Evolutionary conservation across 2,797 vertebrate genomes (phyloP).

Genomic region (Peromyscus nudipes): DNA sequence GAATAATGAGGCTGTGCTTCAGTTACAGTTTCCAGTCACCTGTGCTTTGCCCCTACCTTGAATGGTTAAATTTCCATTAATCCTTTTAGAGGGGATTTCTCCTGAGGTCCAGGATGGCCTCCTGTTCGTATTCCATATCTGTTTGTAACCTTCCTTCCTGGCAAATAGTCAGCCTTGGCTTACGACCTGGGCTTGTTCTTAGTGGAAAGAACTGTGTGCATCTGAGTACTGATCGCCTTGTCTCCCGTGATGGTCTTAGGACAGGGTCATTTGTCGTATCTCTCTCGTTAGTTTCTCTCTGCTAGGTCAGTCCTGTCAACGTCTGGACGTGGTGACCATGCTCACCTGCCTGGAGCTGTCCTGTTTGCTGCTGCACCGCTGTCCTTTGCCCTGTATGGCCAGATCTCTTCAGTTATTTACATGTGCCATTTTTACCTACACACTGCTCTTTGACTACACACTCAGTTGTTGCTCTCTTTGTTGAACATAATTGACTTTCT

Average conservation of each 20-base stretch:
- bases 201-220: conserved; percentile 20
- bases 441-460: background rate
- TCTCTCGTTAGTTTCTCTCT: conserved; percentile 2
- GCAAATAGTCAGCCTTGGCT: conserved; percentile 21
- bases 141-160: conserved; percentile 30
- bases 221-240: background rate
- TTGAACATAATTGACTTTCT: background rate
- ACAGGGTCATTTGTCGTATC: background rate
- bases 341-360: background rate
- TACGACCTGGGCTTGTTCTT: conserved; percentile 10
- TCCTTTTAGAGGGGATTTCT: conserved; percentile 53
- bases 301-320: background rate
- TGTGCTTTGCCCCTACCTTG: conserved; percentile 7
- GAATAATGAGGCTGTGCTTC: background rate
- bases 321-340: background rate
- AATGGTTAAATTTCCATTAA: conserved; percentile 20
- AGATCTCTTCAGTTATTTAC: background rate
- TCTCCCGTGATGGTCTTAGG: conserved; percentile 16
- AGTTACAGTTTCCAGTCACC: conserved; percentile 13
- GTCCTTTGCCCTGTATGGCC: background rate
- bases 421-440: background rate
- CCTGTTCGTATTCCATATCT: background rate
- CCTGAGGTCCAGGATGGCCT: conserved; percentile 29
- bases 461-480: background rate
- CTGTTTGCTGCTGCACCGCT: background rate